These are phyloP conservation scores for Molossus alvarezi DNA, from an alignment of 2,797 vertebrate genomes.

Conservation along the genomic window DNA sequence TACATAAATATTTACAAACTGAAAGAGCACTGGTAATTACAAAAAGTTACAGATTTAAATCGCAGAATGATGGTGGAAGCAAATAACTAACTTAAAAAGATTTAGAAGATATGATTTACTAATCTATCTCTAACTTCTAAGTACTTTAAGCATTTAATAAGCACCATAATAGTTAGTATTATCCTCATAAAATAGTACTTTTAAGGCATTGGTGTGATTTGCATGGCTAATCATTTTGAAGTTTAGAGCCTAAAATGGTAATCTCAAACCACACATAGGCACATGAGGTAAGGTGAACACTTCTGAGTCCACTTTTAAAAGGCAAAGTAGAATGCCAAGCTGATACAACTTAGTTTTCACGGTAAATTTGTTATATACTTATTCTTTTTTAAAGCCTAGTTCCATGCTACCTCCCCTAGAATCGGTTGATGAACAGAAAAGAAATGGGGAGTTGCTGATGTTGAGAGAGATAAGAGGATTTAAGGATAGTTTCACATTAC, in stretches of 20 bases:
- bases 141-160: slow-evolving; percentile 36
- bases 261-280: not conserved
- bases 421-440: not conserved
- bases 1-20: slow-evolving; percentile 33
- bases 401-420: not conserved
- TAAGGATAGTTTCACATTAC: slow-evolving; percentile 12
- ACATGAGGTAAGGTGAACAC: not conserved
- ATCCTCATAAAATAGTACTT: not conserved
- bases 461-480: slow-evolving; percentile 39
- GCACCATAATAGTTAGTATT: not conserved
- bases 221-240: not conserved
- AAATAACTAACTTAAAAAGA: slow-evolving; percentile 34
- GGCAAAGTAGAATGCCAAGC: slow-evolving; percentile 13
- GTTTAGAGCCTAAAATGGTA: not conserved
- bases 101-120: not conserved
- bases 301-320: slow-evolving; percentile 35
- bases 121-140: not conserved
- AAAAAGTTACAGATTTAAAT: slow-evolving; percentile 15
- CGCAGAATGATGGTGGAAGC: not conserved
- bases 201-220: not conserved
- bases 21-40: not conserved
- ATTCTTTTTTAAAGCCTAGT: not conserved
- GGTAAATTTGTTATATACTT: slow-evolving; percentile 21
- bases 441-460: not conserved
- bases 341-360: slow-evolving; percentile 25